These are phyloP conservation scores for Dicrurus megarhynchus DNA, from an alignment of 2,113 vertebrate genomes.

Conservation along the genomic window DNA sequence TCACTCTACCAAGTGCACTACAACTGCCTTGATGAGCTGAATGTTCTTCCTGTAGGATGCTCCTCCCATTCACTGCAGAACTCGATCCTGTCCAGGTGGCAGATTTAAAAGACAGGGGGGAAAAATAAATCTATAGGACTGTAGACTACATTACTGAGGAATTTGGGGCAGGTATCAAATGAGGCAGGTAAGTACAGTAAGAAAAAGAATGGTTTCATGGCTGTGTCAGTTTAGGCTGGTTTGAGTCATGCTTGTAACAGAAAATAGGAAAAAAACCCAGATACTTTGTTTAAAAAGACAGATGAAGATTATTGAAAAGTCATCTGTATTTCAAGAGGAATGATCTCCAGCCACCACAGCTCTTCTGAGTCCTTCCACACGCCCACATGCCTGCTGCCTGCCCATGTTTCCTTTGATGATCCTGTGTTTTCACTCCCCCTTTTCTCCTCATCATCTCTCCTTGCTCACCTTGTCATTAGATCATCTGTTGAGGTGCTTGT, in stretches of 20 bases:
- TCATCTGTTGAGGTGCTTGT: neutral
- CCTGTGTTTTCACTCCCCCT: neutral
- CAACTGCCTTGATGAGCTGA: neutral
- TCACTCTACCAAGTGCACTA: neutral
- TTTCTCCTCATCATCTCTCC: neutral
- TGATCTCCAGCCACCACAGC: neutral
- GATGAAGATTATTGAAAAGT: neutral
- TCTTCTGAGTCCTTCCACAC: neutral
- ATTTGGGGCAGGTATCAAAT: neutral
- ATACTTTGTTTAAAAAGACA: neutral
- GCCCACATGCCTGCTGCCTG: neutral
- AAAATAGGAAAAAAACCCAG: neutral
- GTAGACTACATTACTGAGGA: neutral
- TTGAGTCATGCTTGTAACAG: neutral
- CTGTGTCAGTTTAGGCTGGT: neutral
- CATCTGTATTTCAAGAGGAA: neutral
- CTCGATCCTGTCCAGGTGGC: neutral
- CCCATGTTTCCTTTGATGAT: neutral
- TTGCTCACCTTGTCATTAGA: neutral
- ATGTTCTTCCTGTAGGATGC: neutral
- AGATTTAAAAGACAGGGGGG: neutral
- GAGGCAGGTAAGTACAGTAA: neutral
- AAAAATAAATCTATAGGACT: neutral
- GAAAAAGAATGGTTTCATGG: neutral
- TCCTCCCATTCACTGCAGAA: neutral